Conservation (phyloP, 2,113 vertebrate species). For the Cervus canadensis region DNA sequence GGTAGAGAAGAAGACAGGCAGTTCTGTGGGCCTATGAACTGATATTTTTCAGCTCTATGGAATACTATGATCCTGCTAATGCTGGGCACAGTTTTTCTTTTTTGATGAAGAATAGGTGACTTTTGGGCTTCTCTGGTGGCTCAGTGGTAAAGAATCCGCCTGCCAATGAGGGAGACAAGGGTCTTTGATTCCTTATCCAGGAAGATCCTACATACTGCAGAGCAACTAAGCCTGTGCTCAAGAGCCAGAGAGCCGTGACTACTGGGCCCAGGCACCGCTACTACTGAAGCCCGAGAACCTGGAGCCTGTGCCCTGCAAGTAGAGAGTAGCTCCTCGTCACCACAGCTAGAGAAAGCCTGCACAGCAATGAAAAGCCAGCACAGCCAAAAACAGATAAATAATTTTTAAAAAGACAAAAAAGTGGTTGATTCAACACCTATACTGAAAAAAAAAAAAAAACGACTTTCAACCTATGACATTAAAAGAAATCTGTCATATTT, state of each 20-base stretch:
- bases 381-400: neutral
- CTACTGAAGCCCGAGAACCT: neutral
- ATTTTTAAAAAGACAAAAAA: neutral
- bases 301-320: neutral
- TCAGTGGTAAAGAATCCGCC: neutral
- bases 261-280: rapidly evolving
- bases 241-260: rapidly evolving
- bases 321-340: neutral
- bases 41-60: neutral
- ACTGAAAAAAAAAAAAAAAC: neutral
- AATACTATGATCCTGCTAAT: neutral
- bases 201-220: neutral
- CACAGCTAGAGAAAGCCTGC: neutral
- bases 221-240: neutral
- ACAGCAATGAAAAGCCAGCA: neutral
- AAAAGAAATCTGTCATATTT: neutral
- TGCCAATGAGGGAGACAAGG: neutral
- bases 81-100: neutral
- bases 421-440: neutral
- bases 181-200: neutral
- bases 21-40: neutral
- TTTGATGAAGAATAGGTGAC: neutral
- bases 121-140: neutral
- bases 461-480: neutral
- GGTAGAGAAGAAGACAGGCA: neutral